These are phyloP conservation scores for Actinernus sp. DNA, from an alignment of 92 coral and sea anemone species.

Conservation along the genomic window DNA sequence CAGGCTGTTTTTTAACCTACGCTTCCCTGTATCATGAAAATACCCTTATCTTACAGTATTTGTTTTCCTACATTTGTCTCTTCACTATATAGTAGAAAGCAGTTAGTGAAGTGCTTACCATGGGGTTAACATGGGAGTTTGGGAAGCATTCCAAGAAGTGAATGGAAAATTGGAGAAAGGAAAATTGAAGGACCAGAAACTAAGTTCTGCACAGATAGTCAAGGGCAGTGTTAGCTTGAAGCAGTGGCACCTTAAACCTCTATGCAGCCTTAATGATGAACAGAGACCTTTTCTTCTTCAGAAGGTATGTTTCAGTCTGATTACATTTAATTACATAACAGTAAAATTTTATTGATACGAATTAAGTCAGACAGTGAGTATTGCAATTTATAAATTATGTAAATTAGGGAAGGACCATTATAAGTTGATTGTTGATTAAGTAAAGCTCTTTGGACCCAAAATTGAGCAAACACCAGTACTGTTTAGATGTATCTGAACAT, in stretches of 20 bases:
- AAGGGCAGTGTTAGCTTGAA: constrained; percentile 2
- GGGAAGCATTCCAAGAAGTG: constrained; percentile 15
- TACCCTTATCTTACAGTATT: background rate
- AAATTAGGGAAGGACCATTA: too few relatives aligned
- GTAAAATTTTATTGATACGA: too few relatives aligned
- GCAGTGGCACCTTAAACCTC: constrained; percentile 10
- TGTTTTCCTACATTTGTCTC: background rate
- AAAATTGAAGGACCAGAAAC: constrained; percentile 5
- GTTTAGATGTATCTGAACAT: too few relatives aligned
- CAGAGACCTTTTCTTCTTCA: background rate
- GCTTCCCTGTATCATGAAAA: background rate
- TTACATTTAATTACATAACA: too few relatives aligned
- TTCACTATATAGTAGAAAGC: constrained; percentile 10
- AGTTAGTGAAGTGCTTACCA: constrained; percentile 4
- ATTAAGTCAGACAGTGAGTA: too few relatives aligned
- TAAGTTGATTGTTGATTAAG: too few relatives aligned
- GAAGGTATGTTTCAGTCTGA: constrained; percentile 1
- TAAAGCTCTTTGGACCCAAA: too few relatives aligned
- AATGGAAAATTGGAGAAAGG: constrained; percentile 7
- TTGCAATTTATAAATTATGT: too few relatives aligned
- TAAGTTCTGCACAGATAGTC: background rate
- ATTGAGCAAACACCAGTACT: too few relatives aligned
- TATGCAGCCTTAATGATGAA: constrained; percentile 12
- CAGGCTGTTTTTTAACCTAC: background rate
- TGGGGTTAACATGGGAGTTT: constrained; percentile 2